phyloP scores from a whole-genome alignment of 2,797 vertebrate species.

The Ctenopoma multispine region DNA sequence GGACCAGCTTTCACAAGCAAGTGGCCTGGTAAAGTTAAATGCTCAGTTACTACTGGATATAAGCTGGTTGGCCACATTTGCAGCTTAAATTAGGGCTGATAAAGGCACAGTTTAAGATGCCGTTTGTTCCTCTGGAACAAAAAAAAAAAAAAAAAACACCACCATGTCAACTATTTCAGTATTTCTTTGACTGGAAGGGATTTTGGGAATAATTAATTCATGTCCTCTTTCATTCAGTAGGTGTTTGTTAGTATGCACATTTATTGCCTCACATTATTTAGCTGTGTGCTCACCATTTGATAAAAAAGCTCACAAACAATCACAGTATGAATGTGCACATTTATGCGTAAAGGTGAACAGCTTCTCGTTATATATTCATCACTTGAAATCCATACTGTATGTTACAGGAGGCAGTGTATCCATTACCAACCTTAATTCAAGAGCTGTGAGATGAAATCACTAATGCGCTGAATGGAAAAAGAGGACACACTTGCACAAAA shows the following conservation, averaged over 20 bases:
- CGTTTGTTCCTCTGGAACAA: too few species aligned
- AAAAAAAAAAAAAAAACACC: too few species aligned
- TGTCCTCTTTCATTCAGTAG: background rate
- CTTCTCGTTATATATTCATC: constrained; percentile 38
- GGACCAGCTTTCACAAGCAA: background rate
- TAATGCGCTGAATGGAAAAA: constrained; percentile 22
- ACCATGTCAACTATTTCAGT: background rate
- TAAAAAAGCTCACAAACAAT: constrained; percentile 6
- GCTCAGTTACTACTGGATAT: background rate
- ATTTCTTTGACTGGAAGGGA: too few species aligned
- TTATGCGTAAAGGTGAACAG: background rate
- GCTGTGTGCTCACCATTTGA: background rate
- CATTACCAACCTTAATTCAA: constrained; percentile 41
- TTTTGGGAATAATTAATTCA: too few species aligned
- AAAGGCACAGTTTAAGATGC: background rate
- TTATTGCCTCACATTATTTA: background rate
- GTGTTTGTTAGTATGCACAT: background rate
- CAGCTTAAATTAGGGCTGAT: background rate
- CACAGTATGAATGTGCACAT: background rate
- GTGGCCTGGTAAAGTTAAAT: background rate
- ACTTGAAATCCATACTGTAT: constrained; percentile 24
- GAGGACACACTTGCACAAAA: constrained; percentile 1
- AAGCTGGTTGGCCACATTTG: background rate
- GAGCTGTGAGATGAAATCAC: constrained; percentile 11
- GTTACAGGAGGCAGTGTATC: background rate